These are phyloP conservation scores for Apis florea DNA, from an alignment of 1,140 invertebrate species.

Conservation along the genomic window DNA sequence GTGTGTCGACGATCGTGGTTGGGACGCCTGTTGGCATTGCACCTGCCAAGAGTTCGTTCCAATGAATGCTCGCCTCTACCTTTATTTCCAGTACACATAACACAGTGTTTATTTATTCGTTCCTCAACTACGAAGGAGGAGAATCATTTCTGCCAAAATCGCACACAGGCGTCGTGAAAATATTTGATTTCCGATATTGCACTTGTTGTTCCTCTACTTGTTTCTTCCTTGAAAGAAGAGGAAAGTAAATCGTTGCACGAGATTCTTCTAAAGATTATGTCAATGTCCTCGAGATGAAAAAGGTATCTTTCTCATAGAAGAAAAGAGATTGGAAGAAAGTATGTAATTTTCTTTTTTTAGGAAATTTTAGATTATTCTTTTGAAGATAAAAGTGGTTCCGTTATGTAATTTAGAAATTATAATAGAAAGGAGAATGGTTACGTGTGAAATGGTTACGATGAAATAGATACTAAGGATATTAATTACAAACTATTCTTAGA, in stretches of 20 bases:
- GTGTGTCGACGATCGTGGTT: constrained; percentile 24
- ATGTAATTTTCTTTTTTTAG: no score
- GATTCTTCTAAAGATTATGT: neutral
- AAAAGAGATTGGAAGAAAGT: no score
- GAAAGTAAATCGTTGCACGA: neutral
- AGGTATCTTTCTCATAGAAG: no score
- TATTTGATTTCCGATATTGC: neutral
- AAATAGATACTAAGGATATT: constrained; percentile 25
- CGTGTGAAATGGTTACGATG: neutral
- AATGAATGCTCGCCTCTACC: neutral
- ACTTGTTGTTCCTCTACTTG: neutral
- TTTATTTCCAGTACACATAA: neutral
- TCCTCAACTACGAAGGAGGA: neutral
- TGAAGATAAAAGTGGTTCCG: neutral
- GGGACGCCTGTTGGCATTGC: constrained; percentile 34
- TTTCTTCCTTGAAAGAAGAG: neutral
- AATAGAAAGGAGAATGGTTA: neutral
- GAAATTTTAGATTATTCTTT: no score
- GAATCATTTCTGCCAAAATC: neutral
- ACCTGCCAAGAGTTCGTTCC: constrained; percentile 45
- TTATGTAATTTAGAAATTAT: constrained; percentile 2
- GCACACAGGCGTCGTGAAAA: neutral
- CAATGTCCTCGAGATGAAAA: no score
- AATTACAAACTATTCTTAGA: constrained; percentile 33
- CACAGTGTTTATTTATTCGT: constrained; percentile 14